A percentile compares a stretch with the other conserved stretches of the same genome.
Conservation (phyloP, 2,797 vertebrate species). For the Leptatherina wallacei region DNA sequence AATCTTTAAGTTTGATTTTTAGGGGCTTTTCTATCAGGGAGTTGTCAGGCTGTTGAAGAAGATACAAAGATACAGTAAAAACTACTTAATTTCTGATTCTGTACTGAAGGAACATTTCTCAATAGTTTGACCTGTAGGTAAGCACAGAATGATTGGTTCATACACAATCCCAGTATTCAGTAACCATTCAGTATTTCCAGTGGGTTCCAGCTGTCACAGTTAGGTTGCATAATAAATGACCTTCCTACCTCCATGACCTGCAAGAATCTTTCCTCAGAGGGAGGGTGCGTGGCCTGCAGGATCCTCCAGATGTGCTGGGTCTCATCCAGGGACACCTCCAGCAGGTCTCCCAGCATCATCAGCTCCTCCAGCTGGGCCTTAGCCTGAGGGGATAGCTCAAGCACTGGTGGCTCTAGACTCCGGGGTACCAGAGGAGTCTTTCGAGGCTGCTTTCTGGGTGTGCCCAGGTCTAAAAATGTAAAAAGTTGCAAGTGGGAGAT, state of each 20-base stretch:
- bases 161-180: not conserved
- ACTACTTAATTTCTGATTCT: not conserved
- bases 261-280: conserved; percentile 95
- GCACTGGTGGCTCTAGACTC: conserved; percentile 93
- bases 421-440: conserved; percentile 96
- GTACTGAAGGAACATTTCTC: not conserved
- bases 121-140: not conserved
- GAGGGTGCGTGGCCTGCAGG: conserved; percentile 96
- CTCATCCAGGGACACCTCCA: conserved; percentile 97
- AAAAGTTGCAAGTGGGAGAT: conserved; percentile 14
- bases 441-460: conserved; percentile 94
- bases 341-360: conserved; percentile 97
- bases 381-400: conserved; percentile 92
- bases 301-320: conserved; percentile 99
- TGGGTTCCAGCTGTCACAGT: conserved; percentile 20
- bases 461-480: conserved; percentile 83
- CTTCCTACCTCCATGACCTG: conserved; percentile 94
- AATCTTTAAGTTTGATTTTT: conserved; percentile 93
- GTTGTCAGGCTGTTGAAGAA: conserved; percentile 85
- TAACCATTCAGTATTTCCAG: not conserved
- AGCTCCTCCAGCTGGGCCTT: conserved; percentile 96
- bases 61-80: not conserved
- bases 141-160: conserved; percentile 5
- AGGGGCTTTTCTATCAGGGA: conserved; percentile 92
- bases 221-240: conserved; percentile 45